Evolutionary conservation across 2,113 vertebrate species (phyloP).

Genomic region (Oreochromis niloticus): DNA sequence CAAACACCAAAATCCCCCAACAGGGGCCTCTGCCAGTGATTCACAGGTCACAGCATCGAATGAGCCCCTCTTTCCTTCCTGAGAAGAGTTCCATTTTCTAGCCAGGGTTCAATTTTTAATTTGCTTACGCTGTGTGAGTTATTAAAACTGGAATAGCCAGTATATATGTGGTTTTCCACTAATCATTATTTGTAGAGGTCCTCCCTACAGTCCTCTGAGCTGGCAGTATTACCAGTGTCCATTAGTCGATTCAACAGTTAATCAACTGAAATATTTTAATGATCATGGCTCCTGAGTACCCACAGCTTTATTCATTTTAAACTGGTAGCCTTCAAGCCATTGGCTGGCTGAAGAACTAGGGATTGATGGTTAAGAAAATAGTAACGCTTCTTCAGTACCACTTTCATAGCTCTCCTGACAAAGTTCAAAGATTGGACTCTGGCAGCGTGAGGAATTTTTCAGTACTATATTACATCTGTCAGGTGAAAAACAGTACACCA

Average conservation of each 20-base stretch:
- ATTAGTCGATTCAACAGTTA: background rate
- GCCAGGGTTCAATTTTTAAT: background rate
- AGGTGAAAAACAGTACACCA: background rate
- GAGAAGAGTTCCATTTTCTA: background rate
- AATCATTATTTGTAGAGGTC: background rate
- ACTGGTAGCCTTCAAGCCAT: background rate
- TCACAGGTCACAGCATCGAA: slow-evolving; percentile 23
- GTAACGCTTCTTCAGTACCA: background rate
- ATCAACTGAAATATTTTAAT: background rate
- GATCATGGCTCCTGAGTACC: background rate
- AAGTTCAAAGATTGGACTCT: background rate
- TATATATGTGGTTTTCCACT: background rate
- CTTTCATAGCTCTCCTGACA: background rate
- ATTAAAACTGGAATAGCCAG: background rate
- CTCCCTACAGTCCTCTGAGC: background rate
- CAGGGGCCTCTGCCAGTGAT: slow-evolving; percentile 23
- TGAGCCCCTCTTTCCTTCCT: background rate
- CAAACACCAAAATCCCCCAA: slow-evolving; percentile 7
- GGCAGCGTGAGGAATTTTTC: background rate
- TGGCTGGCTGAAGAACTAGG: background rate
- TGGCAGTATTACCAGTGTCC: background rate
- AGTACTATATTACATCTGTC: background rate
- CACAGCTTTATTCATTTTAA: background rate
- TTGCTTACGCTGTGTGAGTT: background rate
- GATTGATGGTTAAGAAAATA: background rate